These are phyloP conservation scores for Augochlora pura DNA, from an alignment of 1,140 invertebrate species.

Conservation along the genomic window DNA sequence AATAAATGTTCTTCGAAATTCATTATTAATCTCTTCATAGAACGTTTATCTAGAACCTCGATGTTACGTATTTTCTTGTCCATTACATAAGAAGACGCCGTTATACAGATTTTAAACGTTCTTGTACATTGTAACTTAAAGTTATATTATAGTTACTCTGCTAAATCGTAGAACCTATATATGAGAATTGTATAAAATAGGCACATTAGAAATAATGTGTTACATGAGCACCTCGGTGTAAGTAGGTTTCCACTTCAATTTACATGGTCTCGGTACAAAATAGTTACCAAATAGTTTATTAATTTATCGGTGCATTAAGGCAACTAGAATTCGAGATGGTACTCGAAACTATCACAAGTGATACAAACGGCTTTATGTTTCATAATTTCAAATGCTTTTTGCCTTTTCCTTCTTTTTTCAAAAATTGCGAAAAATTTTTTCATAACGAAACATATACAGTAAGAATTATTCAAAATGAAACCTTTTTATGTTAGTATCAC, in stretches of 20 bases:
- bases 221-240: slow-evolving; percentile 50
- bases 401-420: neutral
- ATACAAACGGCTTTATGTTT: slow-evolving; percentile 50
- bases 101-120: neutral
- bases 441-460: neutral
- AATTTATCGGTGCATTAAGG: slow-evolving; percentile 71
- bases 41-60: neutral
- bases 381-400: slow-evolving; percentile 40
- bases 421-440: slow-evolving; percentile 1
- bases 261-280: slow-evolving; percentile 68
- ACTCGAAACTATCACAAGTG: slow-evolving; percentile 70
- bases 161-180: slow-evolving; percentile 35
- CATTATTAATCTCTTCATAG: neutral
- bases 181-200: slow-evolving; percentile 57
- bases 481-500: slow-evolving; percentile 26
- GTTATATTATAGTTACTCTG: slow-evolving; percentile 18
- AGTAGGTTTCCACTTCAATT: slow-evolving; percentile 49
- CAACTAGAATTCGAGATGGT: slow-evolving; percentile 67
- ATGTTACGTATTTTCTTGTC: slow-evolving; percentile 43
- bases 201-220: slow-evolving; percentile 50
- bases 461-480: slow-evolving; percentile 36
- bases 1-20: slow-evolving; percentile 25
- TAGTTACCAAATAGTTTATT: slow-evolving; percentile 69
- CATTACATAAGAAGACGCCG: slow-evolving; percentile 21
- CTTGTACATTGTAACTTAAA: slow-evolving; percentile 27